Evolutionary conservation across 92 coral and sea anemone species (phyloP).

Genomic region (Parazoanthus swiftii): DNA sequence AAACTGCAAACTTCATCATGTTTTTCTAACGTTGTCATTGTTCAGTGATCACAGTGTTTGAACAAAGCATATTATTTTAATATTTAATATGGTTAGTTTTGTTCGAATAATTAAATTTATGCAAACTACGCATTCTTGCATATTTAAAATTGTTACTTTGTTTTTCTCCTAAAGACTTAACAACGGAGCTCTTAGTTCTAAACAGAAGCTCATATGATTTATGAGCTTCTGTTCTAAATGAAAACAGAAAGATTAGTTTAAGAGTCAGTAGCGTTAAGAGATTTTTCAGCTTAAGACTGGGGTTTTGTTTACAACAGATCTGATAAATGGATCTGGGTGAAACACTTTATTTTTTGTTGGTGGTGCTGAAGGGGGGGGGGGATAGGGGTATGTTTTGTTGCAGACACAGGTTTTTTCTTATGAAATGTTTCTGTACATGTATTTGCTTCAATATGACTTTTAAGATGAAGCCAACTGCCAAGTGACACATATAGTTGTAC

Average conservation of each 20-base stretch:
- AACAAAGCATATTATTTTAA: neutral
- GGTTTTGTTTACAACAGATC: too few relatives aligned
- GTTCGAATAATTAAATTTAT: neutral
- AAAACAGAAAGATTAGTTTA: neutral
- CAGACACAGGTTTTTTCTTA: neutral
- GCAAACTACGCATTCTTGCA: conserved; percentile 3
- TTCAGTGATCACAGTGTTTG: neutral
- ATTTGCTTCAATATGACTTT: too few relatives aligned
- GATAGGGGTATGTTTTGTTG: neutral
- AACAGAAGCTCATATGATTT: too few relatives aligned
- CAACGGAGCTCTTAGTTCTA: too few relatives aligned
- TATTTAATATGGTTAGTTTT: neutral
- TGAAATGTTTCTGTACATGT: neutral
- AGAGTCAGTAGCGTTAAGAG: neutral
- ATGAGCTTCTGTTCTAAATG: too few relatives aligned
- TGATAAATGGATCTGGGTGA: too few relatives aligned
- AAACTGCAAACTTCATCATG: conserved; percentile 1
- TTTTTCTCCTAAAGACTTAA: too few relatives aligned
- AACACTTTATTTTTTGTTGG: too few relatives aligned
- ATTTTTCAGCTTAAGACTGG: too few relatives aligned
- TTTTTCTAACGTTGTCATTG: neutral
- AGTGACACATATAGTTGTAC: too few relatives aligned
- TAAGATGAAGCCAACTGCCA: too few relatives aligned
- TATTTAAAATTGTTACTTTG: neutral
- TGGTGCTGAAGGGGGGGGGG: too few relatives aligned